These are phyloP conservation scores for Gymnobelideus leadbeateri DNA, from an alignment of 2,113 vertebrate species.

Conservation along the genomic window DNA sequence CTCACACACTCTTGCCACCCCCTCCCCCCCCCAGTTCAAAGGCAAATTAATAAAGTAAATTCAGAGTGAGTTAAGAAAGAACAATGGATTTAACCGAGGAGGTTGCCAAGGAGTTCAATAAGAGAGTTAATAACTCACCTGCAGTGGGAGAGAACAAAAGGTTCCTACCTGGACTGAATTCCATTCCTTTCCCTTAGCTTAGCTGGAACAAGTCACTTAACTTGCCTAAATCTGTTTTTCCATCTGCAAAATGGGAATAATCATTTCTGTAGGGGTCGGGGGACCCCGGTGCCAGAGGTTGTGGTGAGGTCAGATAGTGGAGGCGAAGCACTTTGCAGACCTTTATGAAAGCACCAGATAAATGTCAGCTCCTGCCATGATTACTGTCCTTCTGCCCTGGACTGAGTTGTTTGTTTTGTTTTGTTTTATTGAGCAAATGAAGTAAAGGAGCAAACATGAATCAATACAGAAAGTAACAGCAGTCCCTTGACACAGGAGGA, in stretches of 20 bases:
- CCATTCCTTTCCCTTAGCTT: background rate
- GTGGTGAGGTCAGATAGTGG: too few relatives aligned
- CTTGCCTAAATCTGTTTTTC: background rate
- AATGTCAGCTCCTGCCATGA: background rate
- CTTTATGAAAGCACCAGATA: background rate
- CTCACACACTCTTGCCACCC: background rate
- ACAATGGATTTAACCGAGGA: constrained; percentile 40
- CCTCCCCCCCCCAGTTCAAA: constrained; percentile 28
- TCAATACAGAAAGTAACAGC: background rate
- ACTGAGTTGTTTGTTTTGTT: background rate
- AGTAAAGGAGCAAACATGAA: background rate
- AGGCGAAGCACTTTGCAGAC: background rate
- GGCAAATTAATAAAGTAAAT: constrained; percentile 53
- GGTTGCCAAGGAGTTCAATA: constrained; percentile 58
- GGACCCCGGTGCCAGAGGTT: too few relatives aligned
- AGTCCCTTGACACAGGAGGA: background rate
- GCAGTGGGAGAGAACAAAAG: constrained; percentile 59
- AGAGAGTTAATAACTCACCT: constrained; percentile 42
- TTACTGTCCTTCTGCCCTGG: background rate
- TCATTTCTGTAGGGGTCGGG: background rate
- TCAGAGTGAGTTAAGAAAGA: constrained; percentile 30
- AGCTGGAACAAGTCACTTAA: background rate
- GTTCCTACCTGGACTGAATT: constrained; percentile 7
- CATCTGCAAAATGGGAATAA: background rate
- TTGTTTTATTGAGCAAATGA: background rate